phyloP scores from a whole-genome alignment of 53 echinoderm and acorn worm genomes.

The Holothuria scabra region DNA sequence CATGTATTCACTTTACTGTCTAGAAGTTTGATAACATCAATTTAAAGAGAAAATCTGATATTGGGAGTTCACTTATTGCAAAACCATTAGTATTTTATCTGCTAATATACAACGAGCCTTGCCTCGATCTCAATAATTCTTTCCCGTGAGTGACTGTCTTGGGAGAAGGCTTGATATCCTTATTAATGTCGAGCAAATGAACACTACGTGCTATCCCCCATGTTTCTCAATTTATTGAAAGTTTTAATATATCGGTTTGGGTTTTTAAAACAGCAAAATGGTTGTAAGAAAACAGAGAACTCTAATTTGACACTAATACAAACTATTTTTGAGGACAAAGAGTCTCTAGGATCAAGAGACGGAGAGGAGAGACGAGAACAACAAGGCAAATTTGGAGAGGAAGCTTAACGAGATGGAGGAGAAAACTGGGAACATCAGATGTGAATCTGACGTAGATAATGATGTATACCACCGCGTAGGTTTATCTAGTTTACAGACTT shows the following conservation, averaged over 20 bases:
- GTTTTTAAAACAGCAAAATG: constrained; percentile 33
- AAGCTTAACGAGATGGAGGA: not conserved
- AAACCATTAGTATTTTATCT: constrained; percentile 57
- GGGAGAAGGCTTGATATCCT: constrained; percentile 44
- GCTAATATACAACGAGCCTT: constrained; percentile 37
- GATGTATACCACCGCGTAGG: too few relatives aligned
- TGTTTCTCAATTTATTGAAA: constrained; percentile 47
- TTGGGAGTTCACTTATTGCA: constrained; percentile 47
- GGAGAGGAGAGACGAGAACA: not conserved
- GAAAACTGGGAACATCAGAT: not conserved
- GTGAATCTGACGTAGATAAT: too few relatives aligned
- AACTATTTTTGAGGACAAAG: constrained; percentile 36
- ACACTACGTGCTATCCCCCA: constrained; percentile 48
- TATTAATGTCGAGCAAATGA: constrained; percentile 46
- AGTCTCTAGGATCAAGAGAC: constrained; percentile 25
- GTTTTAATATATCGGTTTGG: constrained; percentile 55
- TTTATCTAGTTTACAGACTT: too few relatives aligned
- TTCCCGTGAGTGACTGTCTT: constrained; percentile 21
- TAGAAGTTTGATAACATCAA: constrained; percentile 53
- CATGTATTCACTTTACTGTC: constrained; percentile 43
- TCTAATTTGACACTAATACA: constrained; percentile 53
- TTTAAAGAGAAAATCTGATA: constrained; percentile 52
- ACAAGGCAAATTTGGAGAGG: not conserved
- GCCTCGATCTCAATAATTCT: constrained; percentile 42
- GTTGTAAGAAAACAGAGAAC: constrained; percentile 38